These are phyloP conservation scores for Hofmannophila pseudospretella DNA, from an alignment of 2,888 invertebrate species.

Conservation along the genomic window DNA sequence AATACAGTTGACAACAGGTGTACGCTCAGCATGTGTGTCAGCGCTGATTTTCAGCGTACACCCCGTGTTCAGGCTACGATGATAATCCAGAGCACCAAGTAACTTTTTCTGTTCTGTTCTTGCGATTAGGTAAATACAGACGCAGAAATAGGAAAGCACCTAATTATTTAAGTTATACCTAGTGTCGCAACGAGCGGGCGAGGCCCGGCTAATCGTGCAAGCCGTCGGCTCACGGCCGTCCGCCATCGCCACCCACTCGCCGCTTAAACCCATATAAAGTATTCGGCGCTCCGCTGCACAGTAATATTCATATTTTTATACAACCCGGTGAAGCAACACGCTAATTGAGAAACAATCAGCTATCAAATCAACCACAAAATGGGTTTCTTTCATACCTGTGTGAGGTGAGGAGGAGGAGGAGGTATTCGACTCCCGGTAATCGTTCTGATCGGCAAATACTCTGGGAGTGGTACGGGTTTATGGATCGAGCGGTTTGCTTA, in stretches of 20 bases:
- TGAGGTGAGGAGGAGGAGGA: too few relatives aligned
- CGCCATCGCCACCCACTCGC: conserved; percentile 64
- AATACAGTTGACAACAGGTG: too few relatives aligned
- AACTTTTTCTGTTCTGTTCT: too few relatives aligned
- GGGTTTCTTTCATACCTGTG: neutral
- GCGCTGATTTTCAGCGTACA: too few relatives aligned
- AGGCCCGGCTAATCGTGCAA: conserved; percentile 58
- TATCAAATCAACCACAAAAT: conserved; percentile 5
- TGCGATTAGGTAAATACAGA: neutral
- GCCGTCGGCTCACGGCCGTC: conserved; percentile 62
- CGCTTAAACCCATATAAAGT: conserved; percentile 71
- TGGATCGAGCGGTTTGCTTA: too few relatives aligned
- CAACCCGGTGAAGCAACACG: conserved; percentile 50
- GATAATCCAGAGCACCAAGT: too few relatives aligned
- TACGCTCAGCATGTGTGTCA: too few relatives aligned
- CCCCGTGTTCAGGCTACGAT: too few relatives aligned
- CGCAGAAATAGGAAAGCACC: conserved; percentile 9
- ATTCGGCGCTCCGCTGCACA: conserved; percentile 54
- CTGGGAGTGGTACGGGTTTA: too few relatives aligned
- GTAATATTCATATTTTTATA: conserved; percentile 69
- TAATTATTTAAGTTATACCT: conserved; percentile 51
- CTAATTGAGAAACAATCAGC: conserved; percentile 53
- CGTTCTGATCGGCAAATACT: too few relatives aligned
- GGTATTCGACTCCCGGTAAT: too few relatives aligned
- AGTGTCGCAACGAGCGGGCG: conserved; percentile 58